Base-by-base conservation (phyloP, 2,888 invertebrate species). In the Nebria brevicollis region DNA sequence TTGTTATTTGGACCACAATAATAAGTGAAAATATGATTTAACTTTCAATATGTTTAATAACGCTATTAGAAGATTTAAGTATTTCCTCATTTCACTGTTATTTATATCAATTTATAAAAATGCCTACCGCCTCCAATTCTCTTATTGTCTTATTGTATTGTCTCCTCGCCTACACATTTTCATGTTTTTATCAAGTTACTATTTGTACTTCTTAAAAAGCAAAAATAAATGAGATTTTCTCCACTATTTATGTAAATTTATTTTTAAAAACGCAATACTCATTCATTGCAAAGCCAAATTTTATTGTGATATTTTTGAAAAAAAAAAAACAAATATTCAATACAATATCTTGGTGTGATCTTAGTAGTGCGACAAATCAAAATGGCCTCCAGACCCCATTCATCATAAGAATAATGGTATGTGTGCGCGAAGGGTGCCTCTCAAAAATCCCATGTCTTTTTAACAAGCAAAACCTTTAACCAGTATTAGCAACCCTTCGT, bases 341-440 rank as follows among this genome's bases (percentile, higher is more conserved):
- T 20, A 20, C 20, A 20, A 20, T 20, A 20, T 20, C 20, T 20
- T 20, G 20, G 20, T 34, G 34, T 34, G 34, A 1, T 34, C 34
- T 34, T 34, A 54, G 54, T 54, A 11, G 7, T 10, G 1, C 10
- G 7, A 54, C 77, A 25, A 77, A 77, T 77, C 70, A 77, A 77
- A 77, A 77, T 77, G 77, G 77, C 77, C 13, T 76, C 76, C 76
- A 41, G 41, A n/a, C 54, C 43, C 43, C 54, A 54, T 54, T 13
- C 13, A 75, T 25, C 41, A 5, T 66, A 68, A 54, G 70, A 68
- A 77, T 77, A 54, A 77, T 77, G 54, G 15, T 66, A 5, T n/a
- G 68, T 77, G 42, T 54, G 70, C 42, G 54, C 42, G 70, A 25
- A 11, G 77, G 77, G 70, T 54, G 70, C 77, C 70, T 77, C 70